These are phyloP conservation scores for Tragelaphus scriptus DNA, from an alignment of 2,113 vertebrate genomes.

Conservation along the genomic window DNA sequence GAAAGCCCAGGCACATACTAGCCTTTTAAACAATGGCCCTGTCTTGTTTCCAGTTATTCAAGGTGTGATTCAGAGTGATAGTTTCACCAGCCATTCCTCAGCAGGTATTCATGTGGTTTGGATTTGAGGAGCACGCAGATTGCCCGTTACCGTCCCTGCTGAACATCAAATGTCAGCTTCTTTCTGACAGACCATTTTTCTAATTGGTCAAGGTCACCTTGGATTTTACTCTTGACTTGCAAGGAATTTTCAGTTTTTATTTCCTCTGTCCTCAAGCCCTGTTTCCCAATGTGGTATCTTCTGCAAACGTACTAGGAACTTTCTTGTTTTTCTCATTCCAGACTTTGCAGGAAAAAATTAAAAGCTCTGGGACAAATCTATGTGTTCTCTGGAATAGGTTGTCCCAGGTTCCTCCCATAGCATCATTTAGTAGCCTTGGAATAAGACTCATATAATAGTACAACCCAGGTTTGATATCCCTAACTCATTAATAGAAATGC, in stretches of 20 bases:
- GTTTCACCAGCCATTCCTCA: conserved; percentile 65
- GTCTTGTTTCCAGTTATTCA: conserved; percentile 66
- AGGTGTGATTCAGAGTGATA: conserved; percentile 66
- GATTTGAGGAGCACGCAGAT: conserved; percentile 58
- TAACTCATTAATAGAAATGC: conserved; percentile 58
- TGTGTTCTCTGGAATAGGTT: background rate
- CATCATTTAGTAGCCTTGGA: background rate
- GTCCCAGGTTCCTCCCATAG: conserved; percentile 4
- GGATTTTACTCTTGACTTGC: conserved; percentile 42
- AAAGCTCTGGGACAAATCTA: conserved; percentile 27
- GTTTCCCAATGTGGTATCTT: background rate
- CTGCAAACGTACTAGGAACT: conserved; percentile 18
- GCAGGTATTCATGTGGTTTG: conserved; percentile 71
- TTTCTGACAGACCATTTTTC: conserved; percentile 69
- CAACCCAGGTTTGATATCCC: background rate
- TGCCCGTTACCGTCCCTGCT: conserved; percentile 54
- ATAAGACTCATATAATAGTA: conserved; percentile 29
- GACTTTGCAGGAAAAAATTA: background rate
- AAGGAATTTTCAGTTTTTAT: conserved; percentile 61
- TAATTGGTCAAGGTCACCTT: conserved; percentile 69
- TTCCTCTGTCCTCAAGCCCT: background rate
- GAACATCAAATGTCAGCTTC: conserved; percentile 66
- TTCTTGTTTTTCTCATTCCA: conserved; percentile 32
- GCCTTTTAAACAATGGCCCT: conserved; percentile 46
- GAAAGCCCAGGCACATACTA: conserved; percentile 29